Evolutionary conservation across 2,888 invertebrate genomes (phyloP).

Genomic region (Melikaiella ostensackeni): DNA sequence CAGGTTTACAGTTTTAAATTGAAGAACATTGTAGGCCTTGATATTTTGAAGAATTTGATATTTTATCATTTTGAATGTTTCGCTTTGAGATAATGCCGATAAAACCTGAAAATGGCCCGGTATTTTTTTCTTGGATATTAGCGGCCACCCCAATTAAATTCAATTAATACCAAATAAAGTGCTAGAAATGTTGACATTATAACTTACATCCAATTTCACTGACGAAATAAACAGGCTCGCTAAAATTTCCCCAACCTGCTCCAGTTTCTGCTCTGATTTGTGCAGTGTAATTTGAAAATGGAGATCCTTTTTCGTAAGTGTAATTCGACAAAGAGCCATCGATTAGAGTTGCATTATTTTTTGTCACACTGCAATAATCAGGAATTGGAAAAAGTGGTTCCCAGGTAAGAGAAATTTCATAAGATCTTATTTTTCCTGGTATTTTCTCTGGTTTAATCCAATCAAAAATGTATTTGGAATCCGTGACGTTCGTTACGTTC

Average conservation of each 20-base stretch:
- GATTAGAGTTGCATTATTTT: slow-evolving; percentile 46
- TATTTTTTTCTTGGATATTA: too few species aligned
- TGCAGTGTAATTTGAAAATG: slow-evolving; percentile 61
- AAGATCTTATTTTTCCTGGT: slow-evolving; percentile 63
- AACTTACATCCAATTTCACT: slow-evolving; percentile 29
- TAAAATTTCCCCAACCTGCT: slow-evolving; percentile 65
- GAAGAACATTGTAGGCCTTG: too few species aligned
- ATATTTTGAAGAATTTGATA: too few species aligned
- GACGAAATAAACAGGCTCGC: slow-evolving; percentile 46
- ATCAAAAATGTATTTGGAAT: slow-evolving; percentile 57
- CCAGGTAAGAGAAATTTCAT: slow-evolving; percentile 62
- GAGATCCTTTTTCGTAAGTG: slow-evolving; percentile 50
- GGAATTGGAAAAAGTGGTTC: slow-evolving; percentile 58
- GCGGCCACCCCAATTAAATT: neutral
- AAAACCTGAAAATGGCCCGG: too few species aligned
- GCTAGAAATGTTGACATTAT: neutral
- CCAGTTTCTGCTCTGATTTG: slow-evolving; percentile 65
- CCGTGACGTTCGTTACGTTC: slow-evolving; percentile 51
- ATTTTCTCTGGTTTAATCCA: slow-evolving; percentile 64
- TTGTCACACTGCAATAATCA: slow-evolving; percentile 56
- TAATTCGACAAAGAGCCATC: slow-evolving; percentile 47
- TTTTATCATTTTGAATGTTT: too few species aligned
- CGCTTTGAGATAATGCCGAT: too few species aligned
- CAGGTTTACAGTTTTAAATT: too few species aligned
- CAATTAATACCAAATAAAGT: neutral